Evolutionary conservation across 2,797 vertebrate genomes (phyloP), one percentile per base, ranked within the genome.

Genomic region (Mormyrops boulengeri): DNA sequence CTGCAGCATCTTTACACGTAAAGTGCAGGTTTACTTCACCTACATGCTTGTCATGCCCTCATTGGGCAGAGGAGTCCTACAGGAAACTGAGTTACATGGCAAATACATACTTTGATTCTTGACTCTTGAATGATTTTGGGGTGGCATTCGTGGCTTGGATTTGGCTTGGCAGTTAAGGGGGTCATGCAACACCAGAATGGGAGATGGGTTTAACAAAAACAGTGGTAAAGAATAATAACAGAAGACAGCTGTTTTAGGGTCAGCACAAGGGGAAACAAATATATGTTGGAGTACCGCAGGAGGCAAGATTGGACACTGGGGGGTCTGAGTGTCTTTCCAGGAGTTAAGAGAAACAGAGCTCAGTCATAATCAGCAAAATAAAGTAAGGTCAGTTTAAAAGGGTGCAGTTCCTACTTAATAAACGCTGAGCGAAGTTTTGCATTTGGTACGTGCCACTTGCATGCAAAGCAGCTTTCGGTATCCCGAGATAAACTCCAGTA

Each of bases 401-500:
- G 47, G 30, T 11, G n/a, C 19, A 50, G 82, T 85, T n/a, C 19
- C 82, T 50, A 52, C 47, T 14, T 85, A 50, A 22, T 22, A 49
- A 49, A 50, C n/a, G 12, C 22, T 26, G 9, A 22, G 41, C 0
- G 44, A 30, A 22, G 82, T 1, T 85, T 49, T 52, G 47, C 82
- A 52, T 85, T 49, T 85, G 7, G n/a, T 52, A 22, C 3, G n/a
- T n/a, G 3, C 82, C n/a, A n/a, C 49, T 85, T 52, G 49, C n/a
- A 85, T 85, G 82, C 82, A 85, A 85, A 85, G n/a, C n/a, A 85
- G 17, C 82, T 85, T 52, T 52, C 82, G 9, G n/a, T 26, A 85
- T 52, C 9, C 3, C 9, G 17, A 85, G 19, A 85, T 47, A 84
- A 85, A 85, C 4, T 49, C 9, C 9, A 11, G 3, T 85, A 14